phyloP scores from a whole-genome alignment of 2,888 invertebrate genomes.

The Lacanobia wlatinum region DNA sequence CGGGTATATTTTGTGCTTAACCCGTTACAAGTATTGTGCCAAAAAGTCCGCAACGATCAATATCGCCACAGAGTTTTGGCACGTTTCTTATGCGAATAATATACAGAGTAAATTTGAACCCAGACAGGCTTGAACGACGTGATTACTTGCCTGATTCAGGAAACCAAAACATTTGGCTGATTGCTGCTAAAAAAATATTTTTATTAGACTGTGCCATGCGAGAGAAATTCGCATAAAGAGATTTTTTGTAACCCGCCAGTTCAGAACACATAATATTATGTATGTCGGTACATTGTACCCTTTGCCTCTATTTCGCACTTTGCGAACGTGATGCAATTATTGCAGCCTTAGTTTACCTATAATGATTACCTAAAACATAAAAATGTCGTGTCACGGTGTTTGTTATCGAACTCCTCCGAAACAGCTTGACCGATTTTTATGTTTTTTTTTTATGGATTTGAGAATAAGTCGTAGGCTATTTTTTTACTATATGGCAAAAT shows the following conservation, averaged over 20 bases:
- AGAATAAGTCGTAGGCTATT: no score
- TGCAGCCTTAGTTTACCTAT: not conserved
- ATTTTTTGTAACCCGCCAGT: constrained; percentile 8
- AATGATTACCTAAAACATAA: no score
- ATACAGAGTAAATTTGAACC: constrained; percentile 43
- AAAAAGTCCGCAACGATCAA: constrained; percentile 59
- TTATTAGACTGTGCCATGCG: constrained; percentile 24
- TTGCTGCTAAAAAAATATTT: constrained; percentile 42
- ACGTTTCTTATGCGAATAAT: constrained; percentile 58
- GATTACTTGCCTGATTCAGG: constrained; percentile 42
- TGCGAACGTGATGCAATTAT: no score
- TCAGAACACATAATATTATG: not conserved
- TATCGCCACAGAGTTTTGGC: constrained; percentile 54
- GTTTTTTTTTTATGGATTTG: no score
- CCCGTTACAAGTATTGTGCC: constrained; percentile 48
- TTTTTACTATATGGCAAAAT: no score
- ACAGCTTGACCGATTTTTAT: no score
- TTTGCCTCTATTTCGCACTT: not conserved
- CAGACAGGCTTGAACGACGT: constrained; percentile 38
- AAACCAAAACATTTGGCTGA: constrained; percentile 47
- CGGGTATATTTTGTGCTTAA: constrained; percentile 24
- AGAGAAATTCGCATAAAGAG: constrained; percentile 17
- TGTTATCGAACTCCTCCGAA: no score
- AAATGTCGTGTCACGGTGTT: no score
- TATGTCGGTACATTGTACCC: not conserved